These are phyloP conservation scores for Pseudopodoces humilis DNA, from an alignment of 2,113 vertebrate genomes.

Conservation along the genomic window DNA sequence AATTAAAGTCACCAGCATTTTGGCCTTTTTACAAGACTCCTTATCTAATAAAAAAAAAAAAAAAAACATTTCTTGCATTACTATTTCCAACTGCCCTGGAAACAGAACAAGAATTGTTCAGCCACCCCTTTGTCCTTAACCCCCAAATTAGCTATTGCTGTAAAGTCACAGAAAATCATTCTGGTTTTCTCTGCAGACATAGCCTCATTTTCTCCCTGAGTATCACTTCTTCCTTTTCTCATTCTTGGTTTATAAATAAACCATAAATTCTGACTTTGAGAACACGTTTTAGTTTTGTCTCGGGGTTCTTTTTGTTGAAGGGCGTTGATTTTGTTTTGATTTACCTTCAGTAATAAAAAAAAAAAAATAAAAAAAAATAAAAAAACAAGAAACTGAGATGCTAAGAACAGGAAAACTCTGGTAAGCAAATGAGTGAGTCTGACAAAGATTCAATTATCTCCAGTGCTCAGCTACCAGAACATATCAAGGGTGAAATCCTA, in stretches of 20 bases:
- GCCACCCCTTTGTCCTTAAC: neutral
- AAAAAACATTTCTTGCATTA: neutral
- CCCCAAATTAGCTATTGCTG: neutral
- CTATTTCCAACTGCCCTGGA: neutral
- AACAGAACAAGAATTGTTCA: neutral
- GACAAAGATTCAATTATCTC: neutral
- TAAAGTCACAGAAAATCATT: neutral
- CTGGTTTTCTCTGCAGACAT: neutral
- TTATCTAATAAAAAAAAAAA: neutral
- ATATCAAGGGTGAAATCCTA: neutral
- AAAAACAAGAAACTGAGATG: neutral
- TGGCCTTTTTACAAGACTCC: neutral
- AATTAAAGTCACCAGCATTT: constrained; percentile 39
- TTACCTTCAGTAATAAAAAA: neutral
- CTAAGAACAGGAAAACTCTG: neutral
- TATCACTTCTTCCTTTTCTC: neutral
- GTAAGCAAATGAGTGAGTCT: neutral
- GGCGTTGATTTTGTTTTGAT: neutral
- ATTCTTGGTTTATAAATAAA: neutral
- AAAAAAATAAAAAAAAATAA: fast-evolving
- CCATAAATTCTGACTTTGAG: neutral
- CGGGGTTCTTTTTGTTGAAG: neutral
- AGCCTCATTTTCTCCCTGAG: neutral
- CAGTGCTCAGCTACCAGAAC: neutral
- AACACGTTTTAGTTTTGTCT: neutral